These are phyloP conservation scores for Puntigrus tetrazona DNA, from an alignment of 2,113 vertebrate genomes.

Conservation along the genomic window DNA sequence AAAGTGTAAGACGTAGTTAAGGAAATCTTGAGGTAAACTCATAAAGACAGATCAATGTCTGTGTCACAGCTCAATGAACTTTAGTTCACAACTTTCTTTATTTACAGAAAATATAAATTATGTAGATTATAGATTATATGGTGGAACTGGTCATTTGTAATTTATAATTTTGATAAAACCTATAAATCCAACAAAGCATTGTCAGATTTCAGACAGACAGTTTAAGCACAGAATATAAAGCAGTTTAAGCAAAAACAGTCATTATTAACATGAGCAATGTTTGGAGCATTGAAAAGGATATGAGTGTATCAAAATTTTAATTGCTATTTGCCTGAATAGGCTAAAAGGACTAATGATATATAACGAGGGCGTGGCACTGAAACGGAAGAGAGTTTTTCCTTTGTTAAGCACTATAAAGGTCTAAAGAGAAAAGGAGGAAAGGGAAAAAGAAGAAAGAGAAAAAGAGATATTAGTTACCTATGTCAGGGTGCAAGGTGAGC, in stretches of 20 bases:
- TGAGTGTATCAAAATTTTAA: slow-evolving; percentile 99
- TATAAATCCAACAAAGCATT: not conserved
- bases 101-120: not conserved
- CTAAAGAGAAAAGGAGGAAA: slow-evolving; percentile 79
- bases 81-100: not conserved
- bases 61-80: not conserved
- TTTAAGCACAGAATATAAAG: not conserved
- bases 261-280: slow-evolving; percentile 14
- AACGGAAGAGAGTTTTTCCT: slow-evolving; percentile 99
- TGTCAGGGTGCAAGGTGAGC: not conserved
- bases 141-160: not conserved
- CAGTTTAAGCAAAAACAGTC: slow-evolving; percentile 10
- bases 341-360: slow-evolving; percentile 99
- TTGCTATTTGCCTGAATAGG: slow-evolving; percentile 96
- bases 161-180: not conserved
- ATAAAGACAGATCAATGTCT: not conserved
- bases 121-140: not conserved
- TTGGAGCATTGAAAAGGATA: slow-evolving; percentile 86
- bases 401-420: slow-evolving; percentile 99
- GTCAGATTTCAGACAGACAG: not conserved
- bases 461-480: not conserved
- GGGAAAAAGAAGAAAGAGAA: slow-evolving; percentile 11
- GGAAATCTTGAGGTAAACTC: slow-evolving; percentile 59
- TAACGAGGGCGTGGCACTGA: slow-evolving; percentile 98
- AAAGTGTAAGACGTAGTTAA: slow-evolving; percentile 82